Evolutionary conservation across 1,140 invertebrate genomes (phyloP).

Genomic region (Brachionus sp.): DNA sequence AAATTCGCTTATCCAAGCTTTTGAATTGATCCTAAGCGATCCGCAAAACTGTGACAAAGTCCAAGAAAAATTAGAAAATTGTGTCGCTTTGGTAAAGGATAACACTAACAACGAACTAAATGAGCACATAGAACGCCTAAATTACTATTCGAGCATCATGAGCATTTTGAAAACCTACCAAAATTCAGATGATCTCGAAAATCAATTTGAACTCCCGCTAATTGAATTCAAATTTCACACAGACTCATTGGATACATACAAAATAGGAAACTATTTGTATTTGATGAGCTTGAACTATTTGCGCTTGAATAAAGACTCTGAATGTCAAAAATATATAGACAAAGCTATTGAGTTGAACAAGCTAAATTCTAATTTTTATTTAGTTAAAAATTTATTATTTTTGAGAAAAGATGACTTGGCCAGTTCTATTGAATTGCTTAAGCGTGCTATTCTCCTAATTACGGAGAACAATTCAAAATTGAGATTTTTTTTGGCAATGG

Average conservation of each 20-base stretch:
- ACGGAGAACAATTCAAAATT: not conserved
- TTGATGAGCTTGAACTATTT: constrained; percentile 16
- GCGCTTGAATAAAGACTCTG: not conserved
- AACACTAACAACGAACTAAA: not conserved
- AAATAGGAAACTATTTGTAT: constrained; percentile 20
- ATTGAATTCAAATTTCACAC: not conserved
- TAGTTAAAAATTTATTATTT: not conserved
- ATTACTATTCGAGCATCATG: not conserved
- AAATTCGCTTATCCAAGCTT: not conserved
- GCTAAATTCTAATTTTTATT: constrained; percentile 3
- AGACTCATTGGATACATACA: constrained; percentile 1
- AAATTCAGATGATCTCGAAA: not conserved
- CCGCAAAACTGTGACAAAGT: not conserved
- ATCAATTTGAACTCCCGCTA: not conserved
- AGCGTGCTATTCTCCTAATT: not conserved
- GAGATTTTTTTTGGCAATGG: not conserved
- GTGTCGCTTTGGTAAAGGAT: not conserved
- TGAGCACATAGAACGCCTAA: not conserved
- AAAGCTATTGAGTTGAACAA: not conserved
- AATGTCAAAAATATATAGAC: not conserved
- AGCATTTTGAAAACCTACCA: constrained; percentile 19
- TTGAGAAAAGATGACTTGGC: not conserved
- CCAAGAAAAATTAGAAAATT: not conserved
- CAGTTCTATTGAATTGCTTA: not conserved
- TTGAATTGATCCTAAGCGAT: not conserved